These are phyloP conservation scores for Suncus etruscus DNA, from an alignment of 2,113 vertebrate genomes.

Conservation along the genomic window DNA sequence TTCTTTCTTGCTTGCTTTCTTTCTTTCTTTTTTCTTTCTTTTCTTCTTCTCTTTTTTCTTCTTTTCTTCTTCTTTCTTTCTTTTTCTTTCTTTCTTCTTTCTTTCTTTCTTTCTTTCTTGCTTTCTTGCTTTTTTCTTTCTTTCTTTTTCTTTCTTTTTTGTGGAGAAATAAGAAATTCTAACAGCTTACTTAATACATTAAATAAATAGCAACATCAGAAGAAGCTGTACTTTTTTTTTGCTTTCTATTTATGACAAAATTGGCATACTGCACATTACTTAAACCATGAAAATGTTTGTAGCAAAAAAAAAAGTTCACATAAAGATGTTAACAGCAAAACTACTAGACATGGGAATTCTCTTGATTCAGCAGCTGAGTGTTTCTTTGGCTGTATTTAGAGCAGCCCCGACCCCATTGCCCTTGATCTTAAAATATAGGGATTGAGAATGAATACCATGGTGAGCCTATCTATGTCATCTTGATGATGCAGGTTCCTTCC, in stretches of 20 bases:
- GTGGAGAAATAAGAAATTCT: not conserved
- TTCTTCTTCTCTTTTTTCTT: too few relatives aligned
- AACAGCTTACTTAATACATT: not conserved
- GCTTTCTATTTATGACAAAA: not conserved
- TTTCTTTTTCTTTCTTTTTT: too few relatives aligned
- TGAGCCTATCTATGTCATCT: not conserved
- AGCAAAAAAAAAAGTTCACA: too few relatives aligned
- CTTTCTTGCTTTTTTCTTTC: too few relatives aligned
- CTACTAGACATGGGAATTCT: not conserved
- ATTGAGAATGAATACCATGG: fast-evolving
- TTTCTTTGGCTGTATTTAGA: not conserved
- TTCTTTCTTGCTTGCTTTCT: too few relatives aligned
- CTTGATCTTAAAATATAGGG: not conserved
- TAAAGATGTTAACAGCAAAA: not conserved
- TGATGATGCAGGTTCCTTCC: not conserved
- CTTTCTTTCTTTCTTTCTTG: too few relatives aligned
- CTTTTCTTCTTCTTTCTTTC: too few relatives aligned
- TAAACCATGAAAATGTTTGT: not conserved
- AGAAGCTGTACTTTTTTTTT: not conserved
- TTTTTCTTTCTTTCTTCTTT: too few relatives aligned
- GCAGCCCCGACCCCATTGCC: not conserved
- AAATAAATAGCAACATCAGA: not conserved
- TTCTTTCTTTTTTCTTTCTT: too few relatives aligned
- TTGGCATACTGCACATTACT: not conserved
- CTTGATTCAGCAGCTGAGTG: fast-evolving